phyloP scores from a whole-genome alignment of 2,797 vertebrate species.

The Gambusia yucatana region DNA sequence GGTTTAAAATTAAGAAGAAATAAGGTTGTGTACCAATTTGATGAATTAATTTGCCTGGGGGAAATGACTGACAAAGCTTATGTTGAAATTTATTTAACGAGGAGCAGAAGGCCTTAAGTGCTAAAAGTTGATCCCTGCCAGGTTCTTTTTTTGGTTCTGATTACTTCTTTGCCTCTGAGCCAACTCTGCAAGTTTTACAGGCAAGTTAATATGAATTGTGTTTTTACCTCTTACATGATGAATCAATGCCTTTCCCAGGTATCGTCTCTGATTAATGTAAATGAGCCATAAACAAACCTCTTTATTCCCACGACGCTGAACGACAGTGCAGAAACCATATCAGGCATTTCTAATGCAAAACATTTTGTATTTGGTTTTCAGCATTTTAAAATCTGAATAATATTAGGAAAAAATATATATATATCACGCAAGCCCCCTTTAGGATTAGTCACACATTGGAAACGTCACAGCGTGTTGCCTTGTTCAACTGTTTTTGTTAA shows the following conservation, averaged over 20 bases:
- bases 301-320: constrained; percentile 16
- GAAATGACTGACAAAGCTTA: constrained; percentile 45
- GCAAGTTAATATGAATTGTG: constrained; percentile 21
- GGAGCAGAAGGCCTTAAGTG: constrained; percentile 35
- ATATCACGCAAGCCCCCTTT: not conserved
- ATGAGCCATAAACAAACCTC: constrained; percentile 49
- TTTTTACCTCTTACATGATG: constrained; percentile 42
- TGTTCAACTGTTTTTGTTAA: not conserved
- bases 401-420: not conserved
- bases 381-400: not conserved
- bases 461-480: constrained; percentile 6
- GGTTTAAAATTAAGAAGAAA: constrained; percentile 40
- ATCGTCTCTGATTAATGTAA: constrained; percentile 57
- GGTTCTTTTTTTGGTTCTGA: constrained; percentile 30
- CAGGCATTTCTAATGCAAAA: not conserved
- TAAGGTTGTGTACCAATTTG: constrained; percentile 50
- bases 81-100: constrained; percentile 40
- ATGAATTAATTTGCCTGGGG: constrained; percentile 42
- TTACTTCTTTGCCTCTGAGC: constrained; percentile 42
- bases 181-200: constrained; percentile 26
- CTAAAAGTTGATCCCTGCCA: constrained; percentile 37
- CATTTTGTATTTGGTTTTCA: not conserved
- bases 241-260: constrained; percentile 45
- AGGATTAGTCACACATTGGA: not conserved
- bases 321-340: constrained; percentile 10